Conservation (phyloP, 2,797 vertebrate species). For the Sciaenops ocellatus region DNA sequence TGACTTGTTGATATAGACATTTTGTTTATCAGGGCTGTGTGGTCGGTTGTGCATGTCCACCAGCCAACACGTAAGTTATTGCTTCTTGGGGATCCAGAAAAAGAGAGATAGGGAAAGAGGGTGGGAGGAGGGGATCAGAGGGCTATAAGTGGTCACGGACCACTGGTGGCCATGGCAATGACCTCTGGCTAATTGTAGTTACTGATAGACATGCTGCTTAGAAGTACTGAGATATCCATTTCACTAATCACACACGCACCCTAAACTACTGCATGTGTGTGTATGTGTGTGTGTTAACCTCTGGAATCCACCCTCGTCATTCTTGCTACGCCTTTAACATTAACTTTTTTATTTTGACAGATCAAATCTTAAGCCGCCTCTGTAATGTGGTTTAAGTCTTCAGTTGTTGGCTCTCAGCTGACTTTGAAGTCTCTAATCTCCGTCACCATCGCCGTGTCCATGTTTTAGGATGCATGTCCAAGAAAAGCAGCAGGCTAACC, state of each 20-base stretch:
- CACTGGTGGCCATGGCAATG: conserved; percentile 70
- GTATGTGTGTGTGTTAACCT: conserved; percentile 24
- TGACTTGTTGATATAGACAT: conserved; percentile 59
- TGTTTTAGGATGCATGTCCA: conserved; percentile 65
- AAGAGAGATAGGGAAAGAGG: conserved; percentile 26
- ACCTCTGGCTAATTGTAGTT: conserved; percentile 78
- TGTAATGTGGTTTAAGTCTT: conserved; percentile 64
- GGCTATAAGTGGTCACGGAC: conserved; percentile 67
- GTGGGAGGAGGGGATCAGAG: conserved; percentile 25
- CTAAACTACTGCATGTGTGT: conserved; percentile 24
- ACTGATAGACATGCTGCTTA: conserved; percentile 76
- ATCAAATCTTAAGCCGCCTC: conserved; percentile 62
- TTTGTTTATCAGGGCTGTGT: conserved; percentile 62
- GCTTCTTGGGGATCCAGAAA: conserved; percentile 34
- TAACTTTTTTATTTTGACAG: conserved; percentile 62
- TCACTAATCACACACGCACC: conserved; percentile 58
- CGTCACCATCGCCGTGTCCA: conserved; percentile 64
- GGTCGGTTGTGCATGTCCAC: conserved; percentile 57
- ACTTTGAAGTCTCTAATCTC: conserved; percentile 79
- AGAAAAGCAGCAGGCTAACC: conserved; percentile 68
- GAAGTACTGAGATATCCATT: conserved; percentile 72
- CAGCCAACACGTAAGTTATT: conserved; percentile 47
- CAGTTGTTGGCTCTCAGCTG: conserved; percentile 31
- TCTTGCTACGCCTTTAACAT: conserved; percentile 48
- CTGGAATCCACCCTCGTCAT: conserved; percentile 53